phyloP scores from a whole-genome alignment of 2,113 vertebrate species.

The Dermatemys mawii region DNA sequence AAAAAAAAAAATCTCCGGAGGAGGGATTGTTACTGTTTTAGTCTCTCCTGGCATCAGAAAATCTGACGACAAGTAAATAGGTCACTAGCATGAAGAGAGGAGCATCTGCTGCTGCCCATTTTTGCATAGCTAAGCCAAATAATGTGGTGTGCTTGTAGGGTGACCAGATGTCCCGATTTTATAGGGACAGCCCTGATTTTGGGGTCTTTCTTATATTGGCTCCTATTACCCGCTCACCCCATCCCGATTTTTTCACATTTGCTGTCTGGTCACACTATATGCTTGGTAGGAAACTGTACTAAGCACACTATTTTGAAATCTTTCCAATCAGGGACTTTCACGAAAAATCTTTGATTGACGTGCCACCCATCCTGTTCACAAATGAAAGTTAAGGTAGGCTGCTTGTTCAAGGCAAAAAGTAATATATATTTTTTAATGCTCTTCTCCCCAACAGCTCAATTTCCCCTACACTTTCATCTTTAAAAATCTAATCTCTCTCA shows the following conservation, averaged over 20 bases:
- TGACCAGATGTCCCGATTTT: too few species aligned
- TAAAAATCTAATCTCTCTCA: conserved; percentile 28
- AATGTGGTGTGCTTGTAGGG: neutral
- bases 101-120: neutral
- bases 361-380: conserved; percentile 30
- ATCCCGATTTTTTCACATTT: too few species aligned
- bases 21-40: neutral
- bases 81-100: neutral
- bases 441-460: conserved; percentile 30
- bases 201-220: too few species aligned
- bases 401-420: conserved; percentile 40
- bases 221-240: too few species aligned
- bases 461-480: conserved; percentile 24
- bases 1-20: neutral
- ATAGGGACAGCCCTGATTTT: too few species aligned
- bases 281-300: conserved; percentile 11
- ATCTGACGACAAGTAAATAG: neutral
- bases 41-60: neutral
- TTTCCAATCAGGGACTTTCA: neutral
- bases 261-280: neutral
- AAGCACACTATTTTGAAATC: too few species aligned
- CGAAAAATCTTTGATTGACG: conserved; percentile 2
- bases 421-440: conserved; percentile 40
- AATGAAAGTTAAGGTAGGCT: conserved; percentile 41
- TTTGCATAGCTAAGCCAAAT: neutral